Conservation (phyloP, 2,888 invertebrate species). For the Drosophila vallismaia region DNA sequence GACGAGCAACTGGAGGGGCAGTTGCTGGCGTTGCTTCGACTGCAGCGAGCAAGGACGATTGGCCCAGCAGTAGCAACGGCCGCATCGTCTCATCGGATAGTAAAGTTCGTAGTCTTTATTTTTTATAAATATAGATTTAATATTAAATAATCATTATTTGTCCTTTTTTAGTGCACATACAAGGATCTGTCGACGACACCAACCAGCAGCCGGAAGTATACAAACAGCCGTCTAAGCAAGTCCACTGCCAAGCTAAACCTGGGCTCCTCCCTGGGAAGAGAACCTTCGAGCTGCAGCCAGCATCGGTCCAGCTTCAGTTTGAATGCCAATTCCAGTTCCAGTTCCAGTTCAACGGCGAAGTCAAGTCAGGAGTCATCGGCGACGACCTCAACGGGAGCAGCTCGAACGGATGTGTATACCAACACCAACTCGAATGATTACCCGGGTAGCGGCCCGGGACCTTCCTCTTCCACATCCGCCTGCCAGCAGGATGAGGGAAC, state of each 20-base stretch:
- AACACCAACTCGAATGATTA: conserved; percentile 83
- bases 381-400: conserved; percentile 43
- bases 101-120: conserved; percentile 67
- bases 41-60: conserved; percentile 68
- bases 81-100: conserved; percentile 82
- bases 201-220: conserved; percentile 82
- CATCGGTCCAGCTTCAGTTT: conserved; percentile 23
- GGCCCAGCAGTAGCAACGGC: conserved; percentile 77
- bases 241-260: conserved; percentile 84
- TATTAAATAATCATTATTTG: neutral
- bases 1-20: conserved; percentile 4
- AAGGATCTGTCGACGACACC: conserved; percentile 83
- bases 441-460: conserved; percentile 56
- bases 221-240: conserved; percentile 81
- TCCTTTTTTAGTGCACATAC: conserved; percentile 73
- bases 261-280: conserved; percentile 69
- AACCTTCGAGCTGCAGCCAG: conserved; percentile 48
- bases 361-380: conserved; percentile 29
- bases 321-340: conserved; percentile 26
- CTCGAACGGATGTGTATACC: conserved; percentile 72
- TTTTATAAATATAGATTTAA: too few relatives aligned
- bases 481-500: conserved; percentile 41
- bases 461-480: conserved; percentile 44
- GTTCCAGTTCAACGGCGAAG: conserved; percentile 9
- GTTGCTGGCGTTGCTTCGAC: conserved; percentile 11